Percentiles rank a stretch among this genome's conserved stretches.
Conservation (phyloP, 2,888 invertebrate species). For the Volucella zonaria region DNA sequence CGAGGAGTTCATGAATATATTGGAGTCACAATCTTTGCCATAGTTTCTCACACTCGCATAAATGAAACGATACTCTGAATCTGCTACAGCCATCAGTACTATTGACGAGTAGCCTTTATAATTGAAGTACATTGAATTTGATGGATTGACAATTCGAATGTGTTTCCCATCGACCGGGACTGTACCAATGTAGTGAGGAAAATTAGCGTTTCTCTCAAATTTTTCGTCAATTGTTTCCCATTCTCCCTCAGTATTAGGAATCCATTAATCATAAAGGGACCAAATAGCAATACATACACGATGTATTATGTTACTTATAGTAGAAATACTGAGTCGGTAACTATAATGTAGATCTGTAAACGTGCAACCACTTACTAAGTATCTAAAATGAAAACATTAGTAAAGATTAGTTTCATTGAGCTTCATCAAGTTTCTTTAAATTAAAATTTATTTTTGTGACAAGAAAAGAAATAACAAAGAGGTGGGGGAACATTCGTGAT, state of each 20-base stretch:
- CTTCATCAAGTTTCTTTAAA: conserved; percentile 13
- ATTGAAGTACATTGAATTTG: background rate
- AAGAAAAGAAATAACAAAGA: conserved; percentile 7
- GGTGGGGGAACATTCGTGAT: conserved; percentile 15
- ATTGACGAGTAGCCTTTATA: too few species aligned
- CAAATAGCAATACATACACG: conserved; percentile 11
- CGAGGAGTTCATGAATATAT: too few species aligned
- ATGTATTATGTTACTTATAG: conserved; percentile 13
- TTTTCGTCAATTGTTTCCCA: conserved; percentile 11
- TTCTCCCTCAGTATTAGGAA: conserved; percentile 4
- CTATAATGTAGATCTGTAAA: conserved; percentile 2
- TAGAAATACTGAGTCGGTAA: background rate
- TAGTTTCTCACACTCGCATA: too few species aligned
- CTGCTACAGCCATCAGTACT: too few species aligned
- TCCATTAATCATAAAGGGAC: conserved; percentile 7
- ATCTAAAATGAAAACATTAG: conserved; percentile 10
- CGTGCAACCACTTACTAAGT: conserved; percentile 12
- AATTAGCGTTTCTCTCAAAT: conserved; percentile 11
- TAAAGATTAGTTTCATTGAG: conserved; percentile 14
- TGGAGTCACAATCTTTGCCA: too few species aligned
- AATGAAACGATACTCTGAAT: too few species aligned
- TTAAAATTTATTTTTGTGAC: conserved; percentile 8
- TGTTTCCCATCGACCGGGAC: conserved; percentile 8
- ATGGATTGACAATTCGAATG: conserved; percentile 7
- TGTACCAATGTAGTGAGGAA: conserved; percentile 10